Evolutionary conservation across 2,888 invertebrate species (phyloP).

Genomic region (Eremobia ochroleuca): DNA sequence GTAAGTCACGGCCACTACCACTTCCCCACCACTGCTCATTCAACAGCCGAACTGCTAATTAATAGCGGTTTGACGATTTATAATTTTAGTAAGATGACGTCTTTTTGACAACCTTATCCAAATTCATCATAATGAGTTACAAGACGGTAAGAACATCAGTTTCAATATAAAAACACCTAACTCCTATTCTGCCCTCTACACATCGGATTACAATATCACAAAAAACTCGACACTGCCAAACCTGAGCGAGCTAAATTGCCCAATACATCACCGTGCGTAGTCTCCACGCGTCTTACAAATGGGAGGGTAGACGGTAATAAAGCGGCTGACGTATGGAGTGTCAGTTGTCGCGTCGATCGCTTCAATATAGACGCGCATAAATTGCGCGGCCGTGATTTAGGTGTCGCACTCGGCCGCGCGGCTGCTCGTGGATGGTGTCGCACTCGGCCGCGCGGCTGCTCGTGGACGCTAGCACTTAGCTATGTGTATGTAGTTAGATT

Average conservation of each 20-base stretch:
- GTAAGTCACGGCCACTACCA: no score
- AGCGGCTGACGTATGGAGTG: slow-evolving; percentile 63
- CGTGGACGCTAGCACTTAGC: not conserved
- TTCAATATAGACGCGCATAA: slow-evolving; percentile 62
- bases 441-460: not conserved
- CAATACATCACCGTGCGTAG: slow-evolving; percentile 55
- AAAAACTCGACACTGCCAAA: slow-evolving; percentile 8
- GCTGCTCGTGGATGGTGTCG: not conserved
- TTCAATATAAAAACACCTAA: not conserved
- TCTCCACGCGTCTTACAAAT: slow-evolving; percentile 51
- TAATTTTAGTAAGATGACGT: not conserved
- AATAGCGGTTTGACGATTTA: not conserved
- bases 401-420: slow-evolving; percentile 13
- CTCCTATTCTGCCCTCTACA: not conserved
- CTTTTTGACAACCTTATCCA: not conserved
- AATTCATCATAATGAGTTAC: not conserved
- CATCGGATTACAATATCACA: slow-evolving; percentile 53
- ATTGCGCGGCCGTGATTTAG: slow-evolving; percentile 60
- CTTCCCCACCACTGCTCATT: no score
- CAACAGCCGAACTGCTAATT: not conserved
- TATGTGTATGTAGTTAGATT: not conserved
- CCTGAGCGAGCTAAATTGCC: slow-evolving; percentile 50
- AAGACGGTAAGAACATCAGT: not conserved
- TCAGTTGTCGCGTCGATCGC: slow-evolving; percentile 59
- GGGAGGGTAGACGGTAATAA: slow-evolving; percentile 58